Conservation (phyloP, 2,888 invertebrate species). For the Disparrhopalites patrizii region DNA sequence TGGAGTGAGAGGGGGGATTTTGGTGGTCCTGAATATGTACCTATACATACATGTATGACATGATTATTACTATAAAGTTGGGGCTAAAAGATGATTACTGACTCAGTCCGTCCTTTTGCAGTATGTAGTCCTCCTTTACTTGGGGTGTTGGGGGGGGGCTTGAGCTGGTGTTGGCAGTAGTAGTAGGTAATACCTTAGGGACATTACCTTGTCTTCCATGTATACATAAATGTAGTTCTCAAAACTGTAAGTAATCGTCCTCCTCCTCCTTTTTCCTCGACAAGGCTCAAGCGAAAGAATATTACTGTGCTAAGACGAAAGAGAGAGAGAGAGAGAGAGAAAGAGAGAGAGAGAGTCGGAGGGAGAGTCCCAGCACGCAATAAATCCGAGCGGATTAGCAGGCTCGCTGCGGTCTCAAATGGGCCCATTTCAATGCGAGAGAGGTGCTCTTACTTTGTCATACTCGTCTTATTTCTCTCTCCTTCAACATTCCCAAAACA, state of each 20-base stretch:
- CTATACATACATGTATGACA: neutral
- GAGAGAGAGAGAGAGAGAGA: too few species aligned
- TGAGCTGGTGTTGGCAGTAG: neutral
- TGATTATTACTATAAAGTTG: too few species aligned
- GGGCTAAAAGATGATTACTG: too few species aligned
- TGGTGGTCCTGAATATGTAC: neutral
- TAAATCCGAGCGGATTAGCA: constrained; percentile 42
- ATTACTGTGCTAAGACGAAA: constrained; percentile 22
- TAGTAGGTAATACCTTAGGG: neutral
- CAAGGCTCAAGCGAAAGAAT: constrained; percentile 12
- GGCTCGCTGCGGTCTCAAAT: constrained; percentile 33
- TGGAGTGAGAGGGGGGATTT: neutral
- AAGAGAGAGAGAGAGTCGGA: constrained; percentile 5
- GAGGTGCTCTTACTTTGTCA: constrained; percentile 33
- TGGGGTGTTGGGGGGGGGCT: neutral
- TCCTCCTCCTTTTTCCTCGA: constrained; percentile 10
- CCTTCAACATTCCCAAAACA: constrained; percentile 4
- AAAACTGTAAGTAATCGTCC: constrained; percentile 21
- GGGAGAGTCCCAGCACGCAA: constrained; percentile 32
- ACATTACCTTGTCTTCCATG: constrained; percentile 11
- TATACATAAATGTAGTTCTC: constrained; percentile 16
- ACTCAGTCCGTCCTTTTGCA: too few species aligned
- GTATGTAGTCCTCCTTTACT: neutral
- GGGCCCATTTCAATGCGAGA: constrained; percentile 41
- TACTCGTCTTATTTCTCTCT: constrained; percentile 21